phyloP scores from a whole-genome alignment of 2,797 vertebrate species.

The Gallinago stenura region DNA sequence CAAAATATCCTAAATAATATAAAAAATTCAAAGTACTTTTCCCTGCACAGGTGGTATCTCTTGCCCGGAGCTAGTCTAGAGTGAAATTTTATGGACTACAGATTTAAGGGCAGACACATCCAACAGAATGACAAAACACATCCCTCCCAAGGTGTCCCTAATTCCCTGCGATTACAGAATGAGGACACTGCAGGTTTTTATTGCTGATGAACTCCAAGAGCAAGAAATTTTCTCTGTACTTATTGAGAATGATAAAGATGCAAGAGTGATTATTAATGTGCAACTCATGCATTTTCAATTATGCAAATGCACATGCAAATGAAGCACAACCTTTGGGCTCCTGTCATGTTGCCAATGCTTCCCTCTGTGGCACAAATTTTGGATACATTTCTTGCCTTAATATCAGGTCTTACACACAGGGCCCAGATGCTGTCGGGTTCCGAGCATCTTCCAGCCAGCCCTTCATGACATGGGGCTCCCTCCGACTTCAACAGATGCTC shows the following conservation, averaged over 20 bases:
- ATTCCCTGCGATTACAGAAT: constrained; percentile 25
- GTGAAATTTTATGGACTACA: not conserved
- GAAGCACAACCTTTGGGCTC: constrained; percentile 54
- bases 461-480: not conserved
- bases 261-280: constrained; percentile 56
- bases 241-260: constrained; percentile 67
- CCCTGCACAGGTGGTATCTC: not conserved
- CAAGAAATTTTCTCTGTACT: constrained; percentile 44
- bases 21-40: not conserved
- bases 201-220: constrained; percentile 66
- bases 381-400: not conserved
- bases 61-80: not conserved
- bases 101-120: constrained; percentile 7
- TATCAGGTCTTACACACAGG: not conserved
- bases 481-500: not conserved
- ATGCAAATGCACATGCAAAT: constrained; percentile 66
- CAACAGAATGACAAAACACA: not conserved
- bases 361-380: constrained; percentile 48
- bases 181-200: constrained; percentile 68
- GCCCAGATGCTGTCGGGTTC: not conserved
- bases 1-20: not conserved
- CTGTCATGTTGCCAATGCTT: constrained; percentile 61
- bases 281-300: constrained; percentile 65
- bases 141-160: constrained; percentile 56
- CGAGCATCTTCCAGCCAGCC: not conserved